A percentile compares a stretch with the other conserved stretches of the same genome.
Evolutionary conservation across 1,140 invertebrate genomes (phyloP).

Genomic region (Apis cerana): DNA sequence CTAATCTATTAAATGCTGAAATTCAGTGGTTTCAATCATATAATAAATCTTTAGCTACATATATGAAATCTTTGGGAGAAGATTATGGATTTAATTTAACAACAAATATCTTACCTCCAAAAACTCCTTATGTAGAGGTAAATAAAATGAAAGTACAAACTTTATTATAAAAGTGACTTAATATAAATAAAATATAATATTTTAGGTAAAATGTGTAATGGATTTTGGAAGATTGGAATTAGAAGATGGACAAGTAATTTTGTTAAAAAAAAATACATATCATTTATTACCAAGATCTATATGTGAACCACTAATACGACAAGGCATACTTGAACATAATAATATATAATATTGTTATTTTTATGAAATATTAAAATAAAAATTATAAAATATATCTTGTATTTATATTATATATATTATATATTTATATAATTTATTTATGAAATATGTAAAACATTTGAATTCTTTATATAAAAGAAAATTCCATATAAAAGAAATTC

Average conservation of each 20-base stretch:
- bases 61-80: slow-evolving; percentile 94
- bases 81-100: slow-evolving; percentile 92
- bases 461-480: neutral
- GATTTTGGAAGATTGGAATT: slow-evolving; percentile 97
- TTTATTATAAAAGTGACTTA: neutral
- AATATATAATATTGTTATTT: slow-evolving; percentile 22
- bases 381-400: neutral
- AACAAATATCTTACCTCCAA: slow-evolving; percentile 94
- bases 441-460: neutral
- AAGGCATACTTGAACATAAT: slow-evolving; percentile 93
- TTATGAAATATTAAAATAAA: slow-evolving; percentile 21
- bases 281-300: slow-evolving; percentile 94
- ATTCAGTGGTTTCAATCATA: slow-evolving; percentile 94
- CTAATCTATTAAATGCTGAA: slow-evolving; percentile 91
- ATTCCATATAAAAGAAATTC: no score
- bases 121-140: slow-evolving; percentile 94
- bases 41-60: slow-evolving; percentile 91
- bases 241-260: slow-evolving; percentile 93
- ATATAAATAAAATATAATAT: slow-evolving; percentile 36
- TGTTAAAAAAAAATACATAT: slow-evolving; percentile 95
- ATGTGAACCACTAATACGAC: slow-evolving; percentile 95
- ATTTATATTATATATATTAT: neutral
- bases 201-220: slow-evolving; percentile 90
- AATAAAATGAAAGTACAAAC: neutral
- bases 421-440: neutral